Percentiles rank a stretch among this genome's conserved stretches.
Conservation (phyloP, 2,113 vertebrate species). For the Probosciger aterrimus region DNA sequence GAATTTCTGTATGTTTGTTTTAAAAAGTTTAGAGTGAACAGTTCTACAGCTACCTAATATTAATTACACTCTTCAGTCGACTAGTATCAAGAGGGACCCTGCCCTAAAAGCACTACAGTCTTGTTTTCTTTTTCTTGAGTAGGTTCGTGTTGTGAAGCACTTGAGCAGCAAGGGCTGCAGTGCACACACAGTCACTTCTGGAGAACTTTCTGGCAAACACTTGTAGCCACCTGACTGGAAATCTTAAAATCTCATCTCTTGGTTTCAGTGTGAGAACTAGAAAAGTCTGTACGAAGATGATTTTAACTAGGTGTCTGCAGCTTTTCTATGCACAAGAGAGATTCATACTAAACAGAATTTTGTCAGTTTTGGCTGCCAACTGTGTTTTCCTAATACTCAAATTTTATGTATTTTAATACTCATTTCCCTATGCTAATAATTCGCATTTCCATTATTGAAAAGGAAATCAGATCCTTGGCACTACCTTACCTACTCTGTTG, state of each 20-base stretch:
- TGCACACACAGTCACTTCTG: not conserved
- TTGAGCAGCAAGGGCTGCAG: not conserved
- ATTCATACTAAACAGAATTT: not conserved
- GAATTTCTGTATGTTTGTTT: not conserved
- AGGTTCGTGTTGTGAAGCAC: not conserved
- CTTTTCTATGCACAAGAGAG: not conserved
- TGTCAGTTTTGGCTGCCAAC: not conserved
- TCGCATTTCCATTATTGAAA: not conserved
- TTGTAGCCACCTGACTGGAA: not conserved
- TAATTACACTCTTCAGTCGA: not conserved
- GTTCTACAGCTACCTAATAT: not conserved
- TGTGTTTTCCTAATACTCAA: not conserved
- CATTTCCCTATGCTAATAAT: not conserved
- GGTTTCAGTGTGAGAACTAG: not conserved
- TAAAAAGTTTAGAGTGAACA: not conserved
- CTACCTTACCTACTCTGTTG: not conserved
- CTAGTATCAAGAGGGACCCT: not conserved
- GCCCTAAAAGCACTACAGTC: not conserved
- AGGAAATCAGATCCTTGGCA: not conserved
- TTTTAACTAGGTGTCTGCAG: not conserved
- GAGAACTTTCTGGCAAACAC: not conserved
- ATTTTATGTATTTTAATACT: not conserved
- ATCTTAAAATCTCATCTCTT: not conserved
- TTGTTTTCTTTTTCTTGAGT: not conserved
- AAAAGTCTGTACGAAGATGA: not conserved